Conservation (phyloP, 2,888 invertebrate species). For the Erynnis tages region DNA sequence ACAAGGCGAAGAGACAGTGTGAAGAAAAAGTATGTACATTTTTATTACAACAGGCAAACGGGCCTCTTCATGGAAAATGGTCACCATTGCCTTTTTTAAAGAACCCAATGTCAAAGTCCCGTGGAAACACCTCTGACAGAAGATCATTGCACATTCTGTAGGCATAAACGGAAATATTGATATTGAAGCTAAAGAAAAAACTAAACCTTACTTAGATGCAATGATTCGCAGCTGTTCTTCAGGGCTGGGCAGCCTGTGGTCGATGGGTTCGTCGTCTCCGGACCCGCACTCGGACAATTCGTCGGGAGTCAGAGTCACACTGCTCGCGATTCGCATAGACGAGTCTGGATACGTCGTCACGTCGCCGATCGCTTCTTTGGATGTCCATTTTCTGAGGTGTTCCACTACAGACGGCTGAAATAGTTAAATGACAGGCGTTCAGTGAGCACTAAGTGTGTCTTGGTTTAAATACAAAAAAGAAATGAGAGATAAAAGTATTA, state of each 20-base stretch:
- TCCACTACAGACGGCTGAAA: conserved; percentile 90
- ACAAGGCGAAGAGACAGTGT: no score
- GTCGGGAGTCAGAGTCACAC: conserved; percentile 73
- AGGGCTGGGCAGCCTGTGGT: conserved; percentile 93
- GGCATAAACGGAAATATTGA: no score
- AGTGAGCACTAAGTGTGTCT: no score
- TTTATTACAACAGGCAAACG: no score
- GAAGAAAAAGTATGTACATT: no score
- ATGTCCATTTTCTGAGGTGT: conserved; percentile 92
- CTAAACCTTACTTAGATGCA: conserved; percentile 87
- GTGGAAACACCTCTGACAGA: no score
- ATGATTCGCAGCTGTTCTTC: conserved; percentile 92
- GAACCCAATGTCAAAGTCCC: no score
- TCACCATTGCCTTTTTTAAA: no score
- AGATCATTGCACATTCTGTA: no score
- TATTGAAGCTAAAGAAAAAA: conserved; percentile 54
- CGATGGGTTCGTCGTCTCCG: conserved; percentile 86
- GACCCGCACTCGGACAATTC: conserved; percentile 80
- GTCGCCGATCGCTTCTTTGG: conserved; percentile 90
- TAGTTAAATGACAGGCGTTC: no score
- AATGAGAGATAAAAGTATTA: neutral
- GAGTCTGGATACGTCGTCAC: conserved; percentile 90
- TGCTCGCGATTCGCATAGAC: conserved; percentile 85
- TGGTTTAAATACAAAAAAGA: neutral
- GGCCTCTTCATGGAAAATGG: no score